Base-by-base conservation (phyloP, 2,113 vertebrate species). In the Desmodus rotundus region DNA sequence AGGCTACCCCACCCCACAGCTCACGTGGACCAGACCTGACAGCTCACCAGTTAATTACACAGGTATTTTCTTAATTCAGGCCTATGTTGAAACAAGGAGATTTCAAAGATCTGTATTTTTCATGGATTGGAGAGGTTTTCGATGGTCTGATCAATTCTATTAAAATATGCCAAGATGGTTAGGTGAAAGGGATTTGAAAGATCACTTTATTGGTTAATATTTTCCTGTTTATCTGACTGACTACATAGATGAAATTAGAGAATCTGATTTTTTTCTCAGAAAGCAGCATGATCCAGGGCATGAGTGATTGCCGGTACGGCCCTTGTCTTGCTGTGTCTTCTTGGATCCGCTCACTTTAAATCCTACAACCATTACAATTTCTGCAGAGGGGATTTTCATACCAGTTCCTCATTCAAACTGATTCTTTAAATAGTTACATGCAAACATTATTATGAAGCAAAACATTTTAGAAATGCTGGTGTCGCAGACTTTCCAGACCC, bases 1-100 rank as follows among this genome's bases (percentile, higher is more conserved):
- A 0, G 99, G 99, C 4, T 98, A 98, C 89, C 99, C 99, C 19
- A 99, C 99, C 0, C 99, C 99, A 0, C 98, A 97, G 72, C 99
- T 99, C 67, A 97, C 97, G 1, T 99, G 99, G 99, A 97, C 96
- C 94, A 99, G 98, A 84, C 96, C 98, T 1, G 98, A 99, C 58
- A 98, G 98, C 81, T 97, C 98, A 0, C 97, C 96, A 4, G 98
- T 99, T 93, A 99, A 99, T 98, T 98, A 99, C 63, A 99, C 99
- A 99, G 99, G 99, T 99, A 99, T 95, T 70, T 67, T 81, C 84
- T 86, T 68, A 90, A 47, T 91, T 94, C 12, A 58, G 74, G 41
- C 74, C 52, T 83, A 24, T 63, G 38, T 83, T 63, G 63, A 91
- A 73, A 87, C 22, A 56, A 81, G 22, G 24, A 33, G 8, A 65